A percentile compares a stretch with the other conserved stretches of the same genome.
These are phyloP conservation scores for Dipodomys spectabilis DNA, from an alignment of 2,113 vertebrate species.

Conservation along the genomic window DNA sequence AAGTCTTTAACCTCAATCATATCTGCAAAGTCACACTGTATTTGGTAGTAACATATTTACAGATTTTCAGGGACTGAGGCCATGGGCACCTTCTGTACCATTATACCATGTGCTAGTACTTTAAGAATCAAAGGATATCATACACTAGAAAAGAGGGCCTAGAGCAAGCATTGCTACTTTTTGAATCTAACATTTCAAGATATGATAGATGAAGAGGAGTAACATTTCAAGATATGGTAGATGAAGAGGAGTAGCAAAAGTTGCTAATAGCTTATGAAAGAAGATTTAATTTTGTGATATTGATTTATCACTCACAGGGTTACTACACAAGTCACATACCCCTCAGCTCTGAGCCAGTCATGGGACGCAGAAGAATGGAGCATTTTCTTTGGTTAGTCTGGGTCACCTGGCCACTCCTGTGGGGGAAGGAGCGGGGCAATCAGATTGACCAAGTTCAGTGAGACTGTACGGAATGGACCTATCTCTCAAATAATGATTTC, in stretches of 20 bases:
- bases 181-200: background rate
- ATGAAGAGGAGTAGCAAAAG: background rate
- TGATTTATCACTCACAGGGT: background rate
- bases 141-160: background rate
- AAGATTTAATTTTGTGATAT: background rate
- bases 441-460: background rate
- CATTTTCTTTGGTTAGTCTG: background rate
- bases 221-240: background rate
- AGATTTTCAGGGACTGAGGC: background rate
- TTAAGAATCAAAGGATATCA: background rate
- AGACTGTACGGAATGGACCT: background rate
- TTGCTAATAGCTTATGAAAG: background rate
- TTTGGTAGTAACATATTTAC: background rate
- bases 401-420: background rate
- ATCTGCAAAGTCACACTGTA: background rate
- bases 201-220: background rate
- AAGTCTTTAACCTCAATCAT: background rate
- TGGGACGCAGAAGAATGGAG: background rate
- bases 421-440: background rate
- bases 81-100: background rate
- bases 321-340: background rate
- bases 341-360: background rate
- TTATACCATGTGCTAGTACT: background rate
- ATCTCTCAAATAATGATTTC: background rate
- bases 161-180: background rate